Percentiles rank a stretch among this genome's conserved stretches.
Evolutionary conservation across 2,888 invertebrate genomes (phyloP).

Genomic region (Trichogramma evanescens): DNA sequence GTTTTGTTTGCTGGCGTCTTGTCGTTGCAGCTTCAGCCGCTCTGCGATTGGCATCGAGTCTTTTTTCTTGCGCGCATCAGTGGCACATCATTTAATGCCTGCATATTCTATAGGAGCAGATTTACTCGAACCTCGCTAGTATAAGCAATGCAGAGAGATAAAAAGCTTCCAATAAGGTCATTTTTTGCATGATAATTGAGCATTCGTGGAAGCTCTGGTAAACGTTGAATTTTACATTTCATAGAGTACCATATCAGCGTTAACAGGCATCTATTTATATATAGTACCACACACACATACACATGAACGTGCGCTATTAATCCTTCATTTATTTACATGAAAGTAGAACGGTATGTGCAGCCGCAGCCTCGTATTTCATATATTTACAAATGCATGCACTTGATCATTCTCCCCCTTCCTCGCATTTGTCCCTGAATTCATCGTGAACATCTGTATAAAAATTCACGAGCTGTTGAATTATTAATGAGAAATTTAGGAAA

Average conservation of each 20-base stretch:
- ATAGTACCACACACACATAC: neutral
- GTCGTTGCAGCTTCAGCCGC: neutral
- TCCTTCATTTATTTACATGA: neutral
- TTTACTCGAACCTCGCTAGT: no score
- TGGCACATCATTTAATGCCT: neutral
- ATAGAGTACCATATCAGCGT: no score
- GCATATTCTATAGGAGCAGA: neutral
- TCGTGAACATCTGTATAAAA: no score
- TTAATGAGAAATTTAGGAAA: neutral
- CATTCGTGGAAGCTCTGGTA: no score
- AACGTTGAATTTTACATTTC: no score
- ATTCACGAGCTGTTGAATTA: conserved; percentile 4
- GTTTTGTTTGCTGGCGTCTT: no score
- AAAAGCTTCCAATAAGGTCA: no score
- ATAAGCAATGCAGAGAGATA: no score
- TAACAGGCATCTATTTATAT: no score
- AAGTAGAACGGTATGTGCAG: neutral
- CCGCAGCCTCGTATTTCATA: neutral
- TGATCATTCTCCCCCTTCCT: neutral
- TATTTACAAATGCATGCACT: neutral
- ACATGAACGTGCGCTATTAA: conserved; percentile 7
- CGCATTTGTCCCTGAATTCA: no score
- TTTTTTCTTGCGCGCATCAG: neutral
- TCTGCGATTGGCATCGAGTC: conserved; percentile 11
- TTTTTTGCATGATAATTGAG: conserved; percentile 14